Base-by-base conservation (phyloP, 1,140 invertebrate genomes). In the Tetramorium alpestre region DNA sequence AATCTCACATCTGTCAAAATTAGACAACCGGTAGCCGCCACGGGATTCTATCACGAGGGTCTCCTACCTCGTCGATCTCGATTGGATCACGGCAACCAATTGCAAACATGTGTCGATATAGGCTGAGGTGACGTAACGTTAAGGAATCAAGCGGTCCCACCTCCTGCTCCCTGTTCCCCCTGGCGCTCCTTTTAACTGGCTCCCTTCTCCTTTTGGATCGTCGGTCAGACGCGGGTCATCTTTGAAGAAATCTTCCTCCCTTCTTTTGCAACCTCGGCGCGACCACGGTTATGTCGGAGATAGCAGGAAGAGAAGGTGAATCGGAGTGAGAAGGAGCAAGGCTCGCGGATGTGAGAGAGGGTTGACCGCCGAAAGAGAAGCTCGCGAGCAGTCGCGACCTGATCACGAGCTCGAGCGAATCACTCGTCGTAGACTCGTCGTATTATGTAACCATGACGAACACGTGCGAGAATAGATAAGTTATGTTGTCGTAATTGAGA, bases 201-300 rank as follows among this genome's bases (percentile, higher is more conserved):
- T 86, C 72, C 28, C 81, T 86, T 51, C 84, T 60, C 64, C 70
- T 90, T 90, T 90, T 87, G 80, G 84, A 69, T 85, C 85, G 90
- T 62, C 87, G 89, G 89, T 91, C 87, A 91, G 81, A 85, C 90
- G 89, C 89, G 90, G 90, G 90, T 91, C 85, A 90, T 87, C 89
- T 89, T 90, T 64, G 73, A 84, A 90, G 87, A 87, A 62, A 87
- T 89, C 84, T 85, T 91, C 81, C 86, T 89, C 89, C 60, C 87
- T 90, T 88, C 85, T 89, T 88, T 90, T 60, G 85, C 85, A 64
- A 86, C 47, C 62, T 89, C 82, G 78, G 64, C 87, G 82, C 72
- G 64, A 75, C 58, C 78, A 64, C 69, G 65, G 67, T 81, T 90
- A 67, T 73, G 58, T 85, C 84, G 86, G 67, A 85, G 47, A 82